Evolutionary conservation across 2,888 invertebrate species (phyloP).

Genomic region (Phrixothrix hirtus): DNA sequence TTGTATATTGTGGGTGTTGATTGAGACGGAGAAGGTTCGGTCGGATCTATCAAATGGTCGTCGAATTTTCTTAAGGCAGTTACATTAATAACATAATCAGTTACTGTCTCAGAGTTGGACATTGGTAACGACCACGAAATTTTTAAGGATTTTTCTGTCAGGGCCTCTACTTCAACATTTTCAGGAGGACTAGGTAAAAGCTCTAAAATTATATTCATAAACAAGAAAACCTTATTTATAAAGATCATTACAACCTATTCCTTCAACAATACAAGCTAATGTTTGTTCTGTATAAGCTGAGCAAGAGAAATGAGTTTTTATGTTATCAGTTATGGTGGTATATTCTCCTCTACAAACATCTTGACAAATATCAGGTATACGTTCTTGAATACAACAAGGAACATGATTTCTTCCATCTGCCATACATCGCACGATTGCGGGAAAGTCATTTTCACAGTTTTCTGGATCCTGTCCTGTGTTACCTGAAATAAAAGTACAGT

Average conservation of each 20-base stretch:
- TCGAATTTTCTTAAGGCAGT: slow-evolving; percentile 73
- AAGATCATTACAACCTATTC: slow-evolving; percentile 56
- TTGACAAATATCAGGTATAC: slow-evolving; percentile 82
- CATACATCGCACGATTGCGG: slow-evolving; percentile 77
- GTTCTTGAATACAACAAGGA: slow-evolving; percentile 80
- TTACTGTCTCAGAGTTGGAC: slow-evolving; percentile 66
- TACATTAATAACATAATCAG: slow-evolving; percentile 71
- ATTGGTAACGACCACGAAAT: slow-evolving; percentile 72
- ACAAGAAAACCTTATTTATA: slow-evolving; percentile 31
- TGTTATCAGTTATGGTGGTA: slow-evolving; percentile 80
- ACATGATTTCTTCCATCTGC: slow-evolving; percentile 83
- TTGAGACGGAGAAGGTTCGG: too few relatives aligned
- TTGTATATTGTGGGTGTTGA: slow-evolving; percentile 51
- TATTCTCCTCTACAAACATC: slow-evolving; percentile 86
- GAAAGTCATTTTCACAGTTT: slow-evolving; percentile 79
- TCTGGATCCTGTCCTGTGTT: slow-evolving; percentile 80
- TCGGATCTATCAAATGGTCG: slow-evolving; percentile 59
- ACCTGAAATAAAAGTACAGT: slow-evolving; percentile 67
- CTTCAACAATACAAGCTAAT: slow-evolving; percentile 80
- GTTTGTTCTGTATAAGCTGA: slow-evolving; percentile 82
- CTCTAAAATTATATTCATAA: too few relatives aligned
- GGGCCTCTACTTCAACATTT: slow-evolving; percentile 71
- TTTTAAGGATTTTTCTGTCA: slow-evolving; percentile 72
- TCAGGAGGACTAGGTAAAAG: slow-evolving; percentile 76
- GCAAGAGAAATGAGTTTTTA: slow-evolving; percentile 83